Evolutionary conservation across 2,797 vertebrate species (phyloP), one percentile per base, ranked within the genome.

Genomic region (Eospalax fontanierii): DNA sequence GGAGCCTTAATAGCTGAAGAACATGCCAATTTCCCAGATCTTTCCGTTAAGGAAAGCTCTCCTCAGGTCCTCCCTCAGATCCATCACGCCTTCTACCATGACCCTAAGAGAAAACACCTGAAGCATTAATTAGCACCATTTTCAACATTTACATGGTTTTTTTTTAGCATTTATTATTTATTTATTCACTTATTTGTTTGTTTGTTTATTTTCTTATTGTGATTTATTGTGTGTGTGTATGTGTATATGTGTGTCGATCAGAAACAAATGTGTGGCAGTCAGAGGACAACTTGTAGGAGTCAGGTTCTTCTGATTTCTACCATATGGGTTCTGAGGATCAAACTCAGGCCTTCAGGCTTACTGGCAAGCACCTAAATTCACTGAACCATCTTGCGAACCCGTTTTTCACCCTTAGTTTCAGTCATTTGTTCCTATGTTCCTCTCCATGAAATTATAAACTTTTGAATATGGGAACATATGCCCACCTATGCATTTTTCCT

Each of bases 11-110:
- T 33, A 21, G 26, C 65, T 19, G 0, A 30, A n/a, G 89, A 75
- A 14, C 7, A 16, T 8, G 8, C 3, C 6, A 0, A 6, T 28
- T 30, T 71, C 28, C 8, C 38, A 16, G 1, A 19, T 11, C 10
- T 9, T 6, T 40, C 18, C 74, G 26, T 50, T 28, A 43, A 5
- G 4, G 70, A 65, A 68, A 54, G 50, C 57, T 57, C 14, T 54
- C 18, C 30, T 6, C n/a, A 54, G 40, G 89, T 18, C n/a, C 10
- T 30, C 8, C 7, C 33, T 81, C 38, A 19, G 16, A 15, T 50
- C 16, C 22, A 16, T 65, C 38, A 2, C 4, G 3, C 18, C 38
- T 50, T 82, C 63, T 76, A 28, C 57, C 46, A 0, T 1, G 33
- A 33, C 40, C 28, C 73, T n/a, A 0, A 15, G 46, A 63, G 46